Evolutionary conservation across 2,888 invertebrate species (phyloP), one percentile per base, ranked within the genome.

Genomic region (Lissocephala sabroskyi): DNA sequence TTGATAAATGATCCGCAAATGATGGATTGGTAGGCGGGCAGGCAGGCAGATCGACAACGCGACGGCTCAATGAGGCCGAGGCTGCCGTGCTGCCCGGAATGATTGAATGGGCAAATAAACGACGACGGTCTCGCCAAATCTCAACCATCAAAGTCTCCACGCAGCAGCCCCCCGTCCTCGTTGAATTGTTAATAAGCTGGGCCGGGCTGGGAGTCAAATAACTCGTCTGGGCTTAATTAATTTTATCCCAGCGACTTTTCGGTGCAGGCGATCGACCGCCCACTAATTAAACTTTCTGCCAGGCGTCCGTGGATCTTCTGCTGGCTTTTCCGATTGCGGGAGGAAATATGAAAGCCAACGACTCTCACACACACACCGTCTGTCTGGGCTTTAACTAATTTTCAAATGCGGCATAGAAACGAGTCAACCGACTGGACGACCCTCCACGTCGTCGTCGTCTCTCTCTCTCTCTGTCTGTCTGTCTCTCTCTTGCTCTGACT

Each of bases 1-100:
- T 71, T 71, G 71, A 71, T 74, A 78, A 65, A 71, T 77, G 71
- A 61, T 70, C 59, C 61, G 49, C 41, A 61, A 60, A 77, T 71
- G 71, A 77, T 71, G 58, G 59, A 71, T 71, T 57, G 75, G 63
- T 56, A 40, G 45, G 49, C 45, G 54, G 44, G 26, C 30, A 41
- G 7, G 29, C 14, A 36, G 4, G 5, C 17, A 4, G 19, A 37
- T 37, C 14, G 10, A 33, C 16, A 7, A 11, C 7, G 16, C 7
- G 3, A 9, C 3, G 7, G 16, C 13, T 9, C 11, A 16, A 11
- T 11, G 33, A 13, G 9, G 14, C 16, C 11, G n/a, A 33, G 13
- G n/a, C 33, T n/a, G 10, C 13, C 33, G 11, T 33, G n/a, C 23
- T n/a, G n/a, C n/a, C n/a, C n/a, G n/a, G 71, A 66, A 56, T 75